A percentile compares a stretch with the other conserved stretches of the same genome.
Conservation (phyloP, 2,888 invertebrate species). For the Vanessa cardui region DNA sequence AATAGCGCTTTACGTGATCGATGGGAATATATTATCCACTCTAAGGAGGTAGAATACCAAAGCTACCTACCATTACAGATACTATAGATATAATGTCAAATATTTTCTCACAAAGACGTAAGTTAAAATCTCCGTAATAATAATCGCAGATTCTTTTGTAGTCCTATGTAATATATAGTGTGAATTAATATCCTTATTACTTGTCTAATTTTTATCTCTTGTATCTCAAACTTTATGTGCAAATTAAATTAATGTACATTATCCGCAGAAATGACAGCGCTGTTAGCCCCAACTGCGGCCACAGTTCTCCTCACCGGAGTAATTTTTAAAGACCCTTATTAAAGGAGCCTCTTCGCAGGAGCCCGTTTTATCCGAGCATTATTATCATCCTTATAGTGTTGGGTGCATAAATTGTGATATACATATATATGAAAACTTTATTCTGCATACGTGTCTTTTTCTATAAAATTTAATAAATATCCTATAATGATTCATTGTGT, state of each 20-base stretch:
- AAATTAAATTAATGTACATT: conserved; percentile 5
- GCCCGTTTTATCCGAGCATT: conserved; percentile 8
- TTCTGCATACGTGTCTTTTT: neutral
- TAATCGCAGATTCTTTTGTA: too few species aligned
- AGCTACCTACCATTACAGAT: neutral
- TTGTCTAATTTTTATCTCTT: neutral
- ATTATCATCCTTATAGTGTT: conserved; percentile 11
- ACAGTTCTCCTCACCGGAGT: conserved; percentile 9
- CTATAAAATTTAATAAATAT: too few species aligned
- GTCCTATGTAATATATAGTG: too few species aligned
- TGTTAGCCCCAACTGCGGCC: conserved; percentile 23
- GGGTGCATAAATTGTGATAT: conserved; percentile 17
- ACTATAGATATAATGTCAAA: too few species aligned
- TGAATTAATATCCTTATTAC: neutral
- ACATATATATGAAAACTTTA: neutral
- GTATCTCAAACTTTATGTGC: neutral
- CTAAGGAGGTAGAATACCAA: conserved; percentile 1
- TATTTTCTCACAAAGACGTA: too few species aligned
- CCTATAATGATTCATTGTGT: too few species aligned
- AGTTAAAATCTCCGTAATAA: too few species aligned
- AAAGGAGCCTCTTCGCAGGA: conserved; percentile 10
- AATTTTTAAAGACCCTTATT: conserved; percentile 29
- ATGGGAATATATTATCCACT: conserved; percentile 7
- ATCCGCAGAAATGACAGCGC: conserved; percentile 15
- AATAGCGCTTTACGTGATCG: conserved; percentile 1